phyloP scores from a whole-genome alignment of 2,888 invertebrate genomes.

The Campoplex capitator region DNA sequence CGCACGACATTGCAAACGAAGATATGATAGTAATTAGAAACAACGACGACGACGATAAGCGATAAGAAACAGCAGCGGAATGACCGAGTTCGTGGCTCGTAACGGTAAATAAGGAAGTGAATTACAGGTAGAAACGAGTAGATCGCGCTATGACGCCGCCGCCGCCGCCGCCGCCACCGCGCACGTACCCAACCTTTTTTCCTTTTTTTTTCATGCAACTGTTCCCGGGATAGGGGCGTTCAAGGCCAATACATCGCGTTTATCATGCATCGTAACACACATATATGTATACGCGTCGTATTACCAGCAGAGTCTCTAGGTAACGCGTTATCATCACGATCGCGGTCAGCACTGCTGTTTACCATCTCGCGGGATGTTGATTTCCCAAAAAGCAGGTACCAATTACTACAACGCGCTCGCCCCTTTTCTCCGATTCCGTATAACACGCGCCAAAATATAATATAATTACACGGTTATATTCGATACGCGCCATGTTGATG shows the following conservation, averaged over 20 bases:
- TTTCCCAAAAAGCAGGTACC: conserved; percentile 37
- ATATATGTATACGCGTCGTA: too few relatives aligned
- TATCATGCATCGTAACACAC: neutral
- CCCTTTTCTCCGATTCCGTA: conserved; percentile 1
- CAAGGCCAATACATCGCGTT: conserved; percentile 38
- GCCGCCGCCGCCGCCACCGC: too few relatives aligned
- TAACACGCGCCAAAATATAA: too few relatives aligned
- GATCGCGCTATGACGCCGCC: conserved; percentile 36
- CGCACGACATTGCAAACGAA: neutral
- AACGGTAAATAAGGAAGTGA: conserved; percentile 47
- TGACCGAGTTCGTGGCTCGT: neutral
- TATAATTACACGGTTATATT: too few relatives aligned
- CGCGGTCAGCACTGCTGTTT: conserved; percentile 47
- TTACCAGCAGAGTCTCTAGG: conserved; percentile 12
- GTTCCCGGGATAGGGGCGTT: conserved; percentile 13
- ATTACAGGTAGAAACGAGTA: neutral
- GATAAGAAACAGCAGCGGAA: neutral
- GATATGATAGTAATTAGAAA: neutral
- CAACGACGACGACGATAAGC: neutral
- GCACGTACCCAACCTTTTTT: neutral
- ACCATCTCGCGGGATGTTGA: conserved; percentile 5
- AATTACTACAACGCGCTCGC: conserved; percentile 36
- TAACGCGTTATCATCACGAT: conserved; percentile 52
- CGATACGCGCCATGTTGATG: too few relatives aligned
- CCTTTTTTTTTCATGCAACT: conserved; percentile 53